A percentile compares a stretch with the other conserved stretches of the same genome.
Evolutionary conservation across 2,797 vertebrate genomes (phyloP).

Genomic region (Tapera naevia): DNA sequence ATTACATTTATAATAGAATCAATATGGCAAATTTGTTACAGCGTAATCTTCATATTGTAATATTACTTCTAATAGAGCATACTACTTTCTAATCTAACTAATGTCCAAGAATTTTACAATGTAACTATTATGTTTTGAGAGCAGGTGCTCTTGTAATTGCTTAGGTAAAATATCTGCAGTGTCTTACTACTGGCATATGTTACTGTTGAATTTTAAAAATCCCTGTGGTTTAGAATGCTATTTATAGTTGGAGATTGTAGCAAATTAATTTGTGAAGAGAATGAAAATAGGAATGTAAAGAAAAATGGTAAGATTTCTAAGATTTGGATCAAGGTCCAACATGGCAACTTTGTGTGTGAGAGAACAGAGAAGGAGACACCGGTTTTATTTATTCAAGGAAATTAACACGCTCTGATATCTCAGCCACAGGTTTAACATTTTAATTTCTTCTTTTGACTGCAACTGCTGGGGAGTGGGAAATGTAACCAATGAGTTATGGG

Average conservation of each 20-base stretch:
- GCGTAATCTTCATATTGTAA: background rate
- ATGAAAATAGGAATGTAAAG: background rate
- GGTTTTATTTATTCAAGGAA: background rate
- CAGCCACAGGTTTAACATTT: background rate
- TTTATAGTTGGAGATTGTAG: background rate
- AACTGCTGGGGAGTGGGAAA: background rate
- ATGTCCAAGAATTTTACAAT: background rate
- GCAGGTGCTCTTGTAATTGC: background rate
- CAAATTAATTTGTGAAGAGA: background rate
- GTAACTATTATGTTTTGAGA: background rate
- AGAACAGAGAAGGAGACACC: background rate
- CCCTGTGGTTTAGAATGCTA: background rate
- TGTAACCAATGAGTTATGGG: background rate
- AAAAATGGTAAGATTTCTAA: background rate
- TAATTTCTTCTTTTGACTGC: background rate
- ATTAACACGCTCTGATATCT: background rate
- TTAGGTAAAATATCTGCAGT: background rate
- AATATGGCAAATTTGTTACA: background rate
- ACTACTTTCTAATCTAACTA: background rate
- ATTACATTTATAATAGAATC: background rate
- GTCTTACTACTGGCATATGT: background rate
- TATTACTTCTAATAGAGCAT: background rate
- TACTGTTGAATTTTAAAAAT: slow-evolving; percentile 6
- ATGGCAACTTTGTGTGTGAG: background rate
- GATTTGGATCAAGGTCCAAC: background rate